Evolutionary conservation across 2,797 vertebrate species (phyloP), one percentile per base, ranked within the genome.

Genomic region (Crocidura indochinensis): DNA sequence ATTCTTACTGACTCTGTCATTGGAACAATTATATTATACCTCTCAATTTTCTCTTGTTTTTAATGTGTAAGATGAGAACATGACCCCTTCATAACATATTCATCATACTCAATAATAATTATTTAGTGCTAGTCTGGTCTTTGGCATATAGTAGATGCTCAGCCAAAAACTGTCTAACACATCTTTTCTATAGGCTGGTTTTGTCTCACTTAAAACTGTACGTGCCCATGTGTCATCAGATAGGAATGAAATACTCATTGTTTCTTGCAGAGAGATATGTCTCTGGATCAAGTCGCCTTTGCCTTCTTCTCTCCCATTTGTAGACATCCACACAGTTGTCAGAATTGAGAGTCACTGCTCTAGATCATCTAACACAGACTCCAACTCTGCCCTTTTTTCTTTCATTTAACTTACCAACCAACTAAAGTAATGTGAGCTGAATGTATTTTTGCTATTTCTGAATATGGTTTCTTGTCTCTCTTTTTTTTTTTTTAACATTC

Each of bases 221-320:
- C 79, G 2, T 87, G 22, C 86, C 7, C 12, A 78, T 49, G 64
- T 74, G 17, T 38, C 38, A 12, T 74, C 56, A 62, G 64, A 77
- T 77, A 62, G 69, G 19, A 85, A 22, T 77, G 24, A 74, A 49
- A 31, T 38, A 24, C 26, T 62, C 3, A 44, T 46, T 44, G 7
- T 64, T 94, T 72, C 72, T 92, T 91, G 22, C 49, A 73, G 1
- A 88, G 20, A 44, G 46, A 56, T 75, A 44, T 60, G 19, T 60
- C 56, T 20, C 7, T 60, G 56, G 17, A 60, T 20, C 19, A 38
- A 60, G 17, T 56, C 3, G 56, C 20, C 22, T 19, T 60, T 20
- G 8, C 6, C 19, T 7, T 60, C 56, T 6, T 20, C 19, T 60
- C 19, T 20, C 4, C 38, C 38, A 38, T 60, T 19, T 20, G 19